Conservation (phyloP, 2,797 vertebrate species). For the Rallus crepitans region DNA sequence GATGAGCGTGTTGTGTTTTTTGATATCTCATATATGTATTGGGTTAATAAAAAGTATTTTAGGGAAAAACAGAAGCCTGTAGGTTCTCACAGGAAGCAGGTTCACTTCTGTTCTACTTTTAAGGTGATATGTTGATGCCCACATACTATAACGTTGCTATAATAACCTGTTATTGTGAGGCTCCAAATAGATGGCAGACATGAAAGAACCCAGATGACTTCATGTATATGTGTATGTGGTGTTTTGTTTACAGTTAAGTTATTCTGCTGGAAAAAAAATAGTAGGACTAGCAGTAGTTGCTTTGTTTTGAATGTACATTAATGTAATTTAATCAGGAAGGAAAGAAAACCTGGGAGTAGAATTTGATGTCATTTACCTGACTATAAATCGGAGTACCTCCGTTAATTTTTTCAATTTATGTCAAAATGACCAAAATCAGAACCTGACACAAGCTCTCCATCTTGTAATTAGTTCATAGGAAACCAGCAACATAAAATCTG, state of each 20-base stretch:
- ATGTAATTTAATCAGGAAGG: slow-evolving; percentile 67
- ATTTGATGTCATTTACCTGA: slow-evolving; percentile 56
- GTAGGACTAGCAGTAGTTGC: slow-evolving; percentile 4
- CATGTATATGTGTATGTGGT: neutral
- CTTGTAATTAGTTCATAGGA: neutral
- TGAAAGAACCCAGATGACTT: neutral
- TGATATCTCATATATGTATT: neutral
- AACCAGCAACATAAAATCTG: neutral
- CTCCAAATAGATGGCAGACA: neutral
- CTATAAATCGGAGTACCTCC: slow-evolving; percentile 12
- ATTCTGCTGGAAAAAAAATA: neutral
- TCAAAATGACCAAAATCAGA: slow-evolving; percentile 43
- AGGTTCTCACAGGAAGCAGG: neutral
- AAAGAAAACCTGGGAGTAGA: slow-evolving; percentile 36
- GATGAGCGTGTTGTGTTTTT: neutral
- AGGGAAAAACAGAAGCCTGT: neutral
- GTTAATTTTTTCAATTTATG: slow-evolving; percentile 55
- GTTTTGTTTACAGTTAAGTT: slow-evolving; percentile 30
- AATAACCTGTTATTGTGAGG: neutral
- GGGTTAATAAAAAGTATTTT: neutral
- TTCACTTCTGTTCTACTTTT: neutral
- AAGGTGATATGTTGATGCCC: neutral
- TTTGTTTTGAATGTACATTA: slow-evolving; percentile 45
- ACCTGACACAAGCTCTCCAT: neutral
- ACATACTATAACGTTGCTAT: neutral